Evolutionary conservation across 2,888 invertebrate genomes (phyloP).

Genomic region (Sminthurinus aureus): DNA sequence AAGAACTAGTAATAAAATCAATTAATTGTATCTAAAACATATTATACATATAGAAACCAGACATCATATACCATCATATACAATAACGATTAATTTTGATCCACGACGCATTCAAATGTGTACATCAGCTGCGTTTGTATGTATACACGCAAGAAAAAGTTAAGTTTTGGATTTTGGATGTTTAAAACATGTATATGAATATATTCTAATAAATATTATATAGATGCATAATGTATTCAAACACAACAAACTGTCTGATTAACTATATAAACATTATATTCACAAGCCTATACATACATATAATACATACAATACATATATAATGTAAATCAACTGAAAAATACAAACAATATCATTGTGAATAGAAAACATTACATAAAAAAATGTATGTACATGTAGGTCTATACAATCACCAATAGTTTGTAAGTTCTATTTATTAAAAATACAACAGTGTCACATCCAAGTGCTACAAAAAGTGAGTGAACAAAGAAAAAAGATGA

Average conservation of each 20-base stretch:
- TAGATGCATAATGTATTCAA: background rate
- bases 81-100: too few relatives aligned
- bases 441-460: background rate
- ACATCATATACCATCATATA: too few relatives aligned
- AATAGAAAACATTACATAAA: background rate
- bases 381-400: background rate
- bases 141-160: background rate
- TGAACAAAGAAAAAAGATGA: background rate
- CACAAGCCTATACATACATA: background rate
- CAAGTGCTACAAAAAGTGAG: background rate
- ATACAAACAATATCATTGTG: background rate
- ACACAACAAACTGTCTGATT: background rate
- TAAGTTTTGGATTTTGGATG: background rate
- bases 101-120: too few relatives aligned
- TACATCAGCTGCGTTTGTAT: too few relatives aligned
- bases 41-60: too few relatives aligned
- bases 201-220: too few relatives aligned
- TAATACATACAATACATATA: background rate
- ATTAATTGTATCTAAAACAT: too few relatives aligned
- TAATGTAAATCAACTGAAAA: too few relatives aligned
- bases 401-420: conserved; percentile 18
- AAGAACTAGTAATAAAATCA: too few relatives aligned
- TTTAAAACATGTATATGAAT: background rate
- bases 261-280: background rate
- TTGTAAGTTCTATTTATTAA: conserved; percentile 8